Evolutionary conservation across 2,797 vertebrate genomes (phyloP).

Genomic region (Chelon labrosus): DNA sequence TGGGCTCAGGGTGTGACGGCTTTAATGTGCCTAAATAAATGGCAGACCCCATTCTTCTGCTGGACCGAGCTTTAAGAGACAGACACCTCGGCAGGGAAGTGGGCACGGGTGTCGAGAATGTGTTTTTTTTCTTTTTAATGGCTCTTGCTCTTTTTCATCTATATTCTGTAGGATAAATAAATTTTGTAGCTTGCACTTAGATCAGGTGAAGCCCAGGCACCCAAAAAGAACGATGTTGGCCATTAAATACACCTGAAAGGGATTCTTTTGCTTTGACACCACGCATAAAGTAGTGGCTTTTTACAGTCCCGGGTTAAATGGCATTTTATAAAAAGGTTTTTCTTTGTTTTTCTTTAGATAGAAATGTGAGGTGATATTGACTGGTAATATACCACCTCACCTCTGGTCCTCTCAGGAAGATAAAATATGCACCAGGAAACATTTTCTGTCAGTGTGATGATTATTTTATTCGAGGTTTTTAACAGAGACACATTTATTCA

Average conservation of each 20-base stretch:
- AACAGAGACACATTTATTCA: constrained; percentile 10
- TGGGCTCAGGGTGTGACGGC: constrained; percentile 52
- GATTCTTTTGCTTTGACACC: constrained; percentile 46
- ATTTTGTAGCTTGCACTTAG: constrained; percentile 54
- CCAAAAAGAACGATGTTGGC: constrained; percentile 24
- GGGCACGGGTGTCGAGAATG: constrained; percentile 24
- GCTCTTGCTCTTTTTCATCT: constrained; percentile 39
- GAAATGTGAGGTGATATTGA: constrained; percentile 9
- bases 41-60: constrained; percentile 44
- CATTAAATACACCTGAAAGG: constrained; percentile 54
- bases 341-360: constrained; percentile 14
- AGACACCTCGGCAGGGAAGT: constrained; percentile 58
- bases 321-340: constrained; percentile 12
- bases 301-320: constrained; percentile 41
- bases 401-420: neutral
- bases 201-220: constrained; percentile 35
- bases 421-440: constrained; percentile 15
- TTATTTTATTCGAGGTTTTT: constrained; percentile 3
- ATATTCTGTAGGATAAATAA: constrained; percentile 34
- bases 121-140: constrained; percentile 50
- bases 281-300: constrained; percentile 45
- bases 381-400: neutral
- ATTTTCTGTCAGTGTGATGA: neutral
- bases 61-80: constrained; percentile 47
- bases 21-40: constrained; percentile 72